These are phyloP conservation scores for Melanotaenia boesemani DNA, from an alignment of 2,797 vertebrate genomes.

Conservation along the genomic window DNA sequence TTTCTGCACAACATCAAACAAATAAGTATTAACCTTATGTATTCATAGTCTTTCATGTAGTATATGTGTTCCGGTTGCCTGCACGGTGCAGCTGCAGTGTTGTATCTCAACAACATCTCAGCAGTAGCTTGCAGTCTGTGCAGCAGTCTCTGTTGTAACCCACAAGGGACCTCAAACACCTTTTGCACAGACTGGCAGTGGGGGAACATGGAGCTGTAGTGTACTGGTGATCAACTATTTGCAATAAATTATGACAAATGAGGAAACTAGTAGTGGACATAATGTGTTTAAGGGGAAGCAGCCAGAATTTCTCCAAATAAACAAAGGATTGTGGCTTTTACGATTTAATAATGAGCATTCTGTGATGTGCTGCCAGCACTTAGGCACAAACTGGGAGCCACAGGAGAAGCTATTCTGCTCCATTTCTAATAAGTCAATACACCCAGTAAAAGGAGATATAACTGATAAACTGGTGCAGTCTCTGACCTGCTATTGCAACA, in stretches of 20 bases:
- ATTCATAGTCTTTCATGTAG: background rate
- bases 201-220: conserved; percentile 18
- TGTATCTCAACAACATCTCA: conserved; percentile 11
- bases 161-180: conserved; percentile 18
- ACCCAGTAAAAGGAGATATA: background rate
- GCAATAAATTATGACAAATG: conserved; percentile 27
- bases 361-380: background rate
- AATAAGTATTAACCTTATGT: background rate
- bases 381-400: background rate
- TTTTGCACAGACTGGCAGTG: conserved; percentile 10
- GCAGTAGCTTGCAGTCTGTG: background rate
- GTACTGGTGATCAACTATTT: background rate
- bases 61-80: conserved; percentile 4
- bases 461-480: conserved; percentile 5
- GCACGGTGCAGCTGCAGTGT: conserved; percentile 10
- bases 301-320: conserved; percentile 41
- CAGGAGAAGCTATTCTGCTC: background rate
- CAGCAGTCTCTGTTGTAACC: conserved; percentile 29
- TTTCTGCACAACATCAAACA: background rate
- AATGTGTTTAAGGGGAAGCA: conserved; percentile 47
- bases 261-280: conserved; percentile 35
- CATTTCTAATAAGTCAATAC: background rate
- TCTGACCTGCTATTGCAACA: conserved; percentile 6
- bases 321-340: conserved; percentile 6
- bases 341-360: conserved; percentile 15